Base-by-base conservation (phyloP, 2,113 vertebrate genomes). In the Stomatorhinus ivindoensis region DNA sequence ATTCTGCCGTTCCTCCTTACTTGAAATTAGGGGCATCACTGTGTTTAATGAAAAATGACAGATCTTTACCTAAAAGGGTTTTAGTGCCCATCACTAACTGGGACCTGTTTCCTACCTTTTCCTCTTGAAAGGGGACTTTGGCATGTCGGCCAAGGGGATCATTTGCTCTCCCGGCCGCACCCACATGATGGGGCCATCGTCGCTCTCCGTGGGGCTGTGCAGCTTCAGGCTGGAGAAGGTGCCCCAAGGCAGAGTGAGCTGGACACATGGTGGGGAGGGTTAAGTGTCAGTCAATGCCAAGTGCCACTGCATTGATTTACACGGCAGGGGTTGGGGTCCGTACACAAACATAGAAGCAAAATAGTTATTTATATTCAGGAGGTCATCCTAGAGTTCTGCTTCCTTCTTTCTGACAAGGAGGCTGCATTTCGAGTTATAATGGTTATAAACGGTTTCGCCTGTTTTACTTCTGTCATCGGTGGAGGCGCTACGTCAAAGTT, bases 101-200 rank as follows among this genome's bases (percentile, higher is more conserved):
- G 35, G 8, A 82, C 24, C 61, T 13, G 84, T 7, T 21, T 15
- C 92, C 92, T 87, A 99, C 98, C 98, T 97, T 96, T 97, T 99
- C 94, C 98, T 97, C 95, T 99, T 99, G 93, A 99, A 99, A 93
- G 98, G 98, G 93, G 98, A 99, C 97, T 99, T 99, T 96, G 98
- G 98, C 97, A 99, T 97, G 92, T 99, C 98, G 89, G 98, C 97
- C 94, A 99, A 97, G 88, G 98, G 98, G 93, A 99, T 99, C 98
- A 99, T 98, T 95, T 99, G 98, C 47, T 99, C 98, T 94, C 98
- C 98, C 0, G 98, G 98, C 87, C 98, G 96, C 92, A 99, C 98
- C 98, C 98, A 99, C 98, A 99, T 97, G 91, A 99, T 99, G 85
- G 98, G 98, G 86, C 98, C 98, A 87, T 99, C 98, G 91, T 99